Percentiles rank a stretch among this genome's conserved stretches.
phyloP scores from a whole-genome alignment of 1,140 invertebrate species.

The Epicauta chinensis region DNA sequence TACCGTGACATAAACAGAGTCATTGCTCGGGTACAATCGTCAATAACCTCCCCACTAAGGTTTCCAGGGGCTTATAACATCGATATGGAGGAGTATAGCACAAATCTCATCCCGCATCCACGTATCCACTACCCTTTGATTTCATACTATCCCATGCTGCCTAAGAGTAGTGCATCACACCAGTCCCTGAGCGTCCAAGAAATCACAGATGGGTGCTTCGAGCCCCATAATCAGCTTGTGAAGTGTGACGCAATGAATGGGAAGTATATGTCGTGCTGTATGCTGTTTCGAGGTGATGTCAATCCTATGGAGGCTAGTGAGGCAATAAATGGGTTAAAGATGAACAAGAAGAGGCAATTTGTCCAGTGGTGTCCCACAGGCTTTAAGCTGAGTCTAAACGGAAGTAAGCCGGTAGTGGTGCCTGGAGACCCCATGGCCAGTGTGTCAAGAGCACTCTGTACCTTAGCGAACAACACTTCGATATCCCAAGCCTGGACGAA shows the following conservation, averaged over 20 bases:
- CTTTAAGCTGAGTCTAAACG: conserved; percentile 67
- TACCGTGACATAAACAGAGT: no score
- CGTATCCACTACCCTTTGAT: conserved; percentile 66
- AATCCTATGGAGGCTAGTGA: conserved; percentile 58
- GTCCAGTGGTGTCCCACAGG: conserved; percentile 68
- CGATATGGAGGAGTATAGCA: conserved; percentile 78
- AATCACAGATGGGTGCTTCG: conserved; percentile 61
- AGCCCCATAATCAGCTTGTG: conserved; percentile 62
- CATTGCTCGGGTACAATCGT: conserved; percentile 71
- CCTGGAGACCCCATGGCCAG: conserved; percentile 63
- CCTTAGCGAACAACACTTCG: conserved; percentile 61
- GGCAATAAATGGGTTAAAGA: conserved; percentile 76
- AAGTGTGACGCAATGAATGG: conserved; percentile 60
- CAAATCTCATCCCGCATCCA: conserved; percentile 62
- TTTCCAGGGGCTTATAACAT: conserved; percentile 74
- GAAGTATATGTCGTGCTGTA: conserved; percentile 69
- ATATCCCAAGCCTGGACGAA: conserved; percentile 63
- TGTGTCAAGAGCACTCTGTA: conserved; percentile 61
- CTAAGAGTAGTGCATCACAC: conserved; percentile 60
- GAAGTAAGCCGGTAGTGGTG: conserved; percentile 66
- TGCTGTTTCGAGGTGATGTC: conserved; percentile 61
- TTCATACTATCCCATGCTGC: conserved; percentile 61
- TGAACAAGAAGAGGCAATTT: conserved; percentile 60
- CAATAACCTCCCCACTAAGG: conserved; percentile 68
- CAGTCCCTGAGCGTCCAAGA: conserved; percentile 63